phyloP scores from a whole-genome alignment of 1,140 invertebrate genomes.

The Panonychus citri region DNA sequence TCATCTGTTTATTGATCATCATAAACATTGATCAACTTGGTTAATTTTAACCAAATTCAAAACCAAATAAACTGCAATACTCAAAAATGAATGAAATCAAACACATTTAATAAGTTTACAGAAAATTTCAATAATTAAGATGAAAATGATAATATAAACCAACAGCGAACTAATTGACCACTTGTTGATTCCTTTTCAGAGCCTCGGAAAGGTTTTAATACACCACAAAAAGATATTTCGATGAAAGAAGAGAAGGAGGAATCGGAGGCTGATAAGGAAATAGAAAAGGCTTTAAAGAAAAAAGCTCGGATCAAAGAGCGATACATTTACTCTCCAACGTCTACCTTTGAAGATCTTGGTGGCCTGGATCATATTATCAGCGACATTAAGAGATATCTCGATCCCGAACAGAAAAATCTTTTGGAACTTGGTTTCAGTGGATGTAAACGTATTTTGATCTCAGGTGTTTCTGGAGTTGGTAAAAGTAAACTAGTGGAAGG shows the following conservation, averaged over 20 bases:
- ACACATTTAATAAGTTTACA: too few relatives aligned
- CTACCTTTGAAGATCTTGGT: conserved; percentile 47
- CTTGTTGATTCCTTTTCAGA: too few relatives aligned
- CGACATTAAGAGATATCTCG: conserved; percentile 50
- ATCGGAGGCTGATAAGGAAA: conserved; percentile 13
- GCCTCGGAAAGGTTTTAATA: too few relatives aligned
- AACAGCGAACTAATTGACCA: too few relatives aligned
- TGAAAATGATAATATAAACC: too few relatives aligned
- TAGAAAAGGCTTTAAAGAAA: conserved; percentile 17
- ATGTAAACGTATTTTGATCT: conserved; percentile 50
- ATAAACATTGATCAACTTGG: too few relatives aligned
- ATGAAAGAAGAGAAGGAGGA: neutral
- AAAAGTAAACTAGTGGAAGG: conserved; percentile 76
- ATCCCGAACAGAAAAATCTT: conserved; percentile 56
- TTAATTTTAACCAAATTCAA: too few relatives aligned
- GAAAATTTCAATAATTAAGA: too few relatives aligned
- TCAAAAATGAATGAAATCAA: too few relatives aligned
- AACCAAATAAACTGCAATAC: too few relatives aligned
- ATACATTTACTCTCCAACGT: conserved; percentile 19
- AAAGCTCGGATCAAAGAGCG: conserved; percentile 15
- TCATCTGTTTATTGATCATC: too few relatives aligned
- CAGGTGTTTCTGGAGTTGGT: conserved; percentile 77
- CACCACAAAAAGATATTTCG: neutral
- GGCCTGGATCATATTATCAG: conserved; percentile 39
- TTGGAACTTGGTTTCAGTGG: conserved; percentile 34